Percentiles rank a stretch among this genome's conserved stretches.
Conservation (phyloP, 2,113 vertebrate species). For the Mormoops blainvillei region DNA sequence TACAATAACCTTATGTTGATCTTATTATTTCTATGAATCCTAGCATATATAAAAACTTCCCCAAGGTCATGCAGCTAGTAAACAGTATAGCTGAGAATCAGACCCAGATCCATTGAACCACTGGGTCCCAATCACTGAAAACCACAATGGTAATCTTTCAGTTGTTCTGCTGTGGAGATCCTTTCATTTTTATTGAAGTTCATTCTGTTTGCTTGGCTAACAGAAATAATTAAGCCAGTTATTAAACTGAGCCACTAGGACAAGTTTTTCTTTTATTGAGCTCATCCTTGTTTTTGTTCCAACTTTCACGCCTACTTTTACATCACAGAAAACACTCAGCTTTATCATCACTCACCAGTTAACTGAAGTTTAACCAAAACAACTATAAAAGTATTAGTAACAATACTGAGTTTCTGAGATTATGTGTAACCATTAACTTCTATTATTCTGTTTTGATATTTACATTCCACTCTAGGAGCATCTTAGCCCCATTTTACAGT, state of each 20-base stretch:
- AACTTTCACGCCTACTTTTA: neutral
- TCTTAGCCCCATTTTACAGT: neutral
- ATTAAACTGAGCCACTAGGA: neutral
- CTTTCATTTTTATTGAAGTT: neutral
- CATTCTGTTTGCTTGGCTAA: neutral
- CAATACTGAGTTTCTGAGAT: neutral
- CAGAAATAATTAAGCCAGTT: slow-evolving; percentile 30
- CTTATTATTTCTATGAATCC: neutral
- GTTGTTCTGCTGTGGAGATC: neutral
- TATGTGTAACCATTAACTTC: neutral
- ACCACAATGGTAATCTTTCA: neutral
- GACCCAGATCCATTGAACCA: neutral
- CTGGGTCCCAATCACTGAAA: neutral
- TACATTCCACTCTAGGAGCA: neutral
- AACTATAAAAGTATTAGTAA: neutral
- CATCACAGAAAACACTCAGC: neutral
- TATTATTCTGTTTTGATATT: neutral
- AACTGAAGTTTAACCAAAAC: neutral
- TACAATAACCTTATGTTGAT: neutral
- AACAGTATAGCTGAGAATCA: neutral
- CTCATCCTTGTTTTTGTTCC: neutral
- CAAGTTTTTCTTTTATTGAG: neutral
- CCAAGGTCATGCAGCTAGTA: neutral
- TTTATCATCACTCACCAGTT: neutral
- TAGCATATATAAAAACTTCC: neutral